Base-by-base conservation (phyloP, 1,140 invertebrate species). In the Lucilia sericata region DNA sequence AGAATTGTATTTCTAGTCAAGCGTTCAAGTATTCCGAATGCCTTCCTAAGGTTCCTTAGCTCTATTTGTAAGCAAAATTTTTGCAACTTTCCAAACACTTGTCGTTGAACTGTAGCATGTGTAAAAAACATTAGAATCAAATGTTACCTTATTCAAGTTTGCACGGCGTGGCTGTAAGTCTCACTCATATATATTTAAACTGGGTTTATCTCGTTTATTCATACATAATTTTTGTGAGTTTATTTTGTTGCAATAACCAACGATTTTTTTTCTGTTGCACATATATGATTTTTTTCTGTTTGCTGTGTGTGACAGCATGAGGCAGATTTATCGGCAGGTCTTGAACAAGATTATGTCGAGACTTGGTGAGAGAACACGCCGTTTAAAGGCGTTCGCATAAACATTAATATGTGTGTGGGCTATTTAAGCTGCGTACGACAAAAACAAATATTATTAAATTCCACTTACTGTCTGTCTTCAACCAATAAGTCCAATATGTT, bases 391-490 rank as follows among this genome's bases (percentile, higher is more conserved):
- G 65, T 70, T 70, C 65, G 65, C 55, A 60, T 60, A 17, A 60
- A 60, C 55, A 60, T 60, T 70, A 65, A 65, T 70, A 70, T 70
- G 65, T 70, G 65, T 70, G 65, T 70, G 65, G 65, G 65, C 65
- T 70, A 70, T 70, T 70, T 70, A 60, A 70, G 65, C 65, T 70
- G n/a, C 65, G 65, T 70, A 70, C 25, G 65, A 19, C 21, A 70
- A 21, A n/a, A 19, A 70, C 65, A 30, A 30, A 30, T 30, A 21
- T 70, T 70, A 70, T 70, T 70, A 70, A 70, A 70, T 70, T 19
- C 65, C 65, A 70, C 19, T 70, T 25, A 70, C 19, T 70, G 65
- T 70, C n/a, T 55, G 55, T 60, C 55, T 60, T 60, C 2, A 14
- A 17, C 55, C 12, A 60, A 17, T 14, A 60, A 3, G n/a, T 14